A percentile compares a stretch with the other conserved stretches of the same genome.
phyloP scores from a whole-genome alignment of 2,113 vertebrate genomes.

The Oncorhynchus clarkii region DNA sequence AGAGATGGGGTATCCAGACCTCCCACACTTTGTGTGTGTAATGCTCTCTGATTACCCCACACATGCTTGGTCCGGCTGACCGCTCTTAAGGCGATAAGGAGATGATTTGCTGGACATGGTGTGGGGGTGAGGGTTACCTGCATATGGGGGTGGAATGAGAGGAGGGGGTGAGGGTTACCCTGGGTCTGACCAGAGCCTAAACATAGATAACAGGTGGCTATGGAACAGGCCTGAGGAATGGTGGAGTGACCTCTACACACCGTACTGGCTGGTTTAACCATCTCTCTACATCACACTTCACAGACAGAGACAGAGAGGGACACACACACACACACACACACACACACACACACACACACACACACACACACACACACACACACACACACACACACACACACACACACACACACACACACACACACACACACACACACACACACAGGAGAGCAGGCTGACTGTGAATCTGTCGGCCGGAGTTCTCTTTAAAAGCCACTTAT shows the following conservation, averaged over 20 bases:
- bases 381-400: no score
- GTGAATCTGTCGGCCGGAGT: constrained; percentile 51
- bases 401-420: no score
- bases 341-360: constrained; percentile 10
- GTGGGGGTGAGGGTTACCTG: neutral
- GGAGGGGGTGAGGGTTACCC: constrained; percentile 35
- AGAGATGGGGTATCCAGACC: constrained; percentile 37
- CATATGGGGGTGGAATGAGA: constrained; percentile 10
- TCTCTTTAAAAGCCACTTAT: constrained; percentile 72
- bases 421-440: constrained; percentile 11
- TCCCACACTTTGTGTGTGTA: constrained; percentile 43
- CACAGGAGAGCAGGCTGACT: neutral
- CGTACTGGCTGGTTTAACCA: no score
- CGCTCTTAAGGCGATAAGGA: constrained; percentile 50
- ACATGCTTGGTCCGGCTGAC: constrained; percentile 52
- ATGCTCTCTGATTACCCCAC: constrained; percentile 46
- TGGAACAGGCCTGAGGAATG: no score
- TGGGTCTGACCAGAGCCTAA: constrained; percentile 22
- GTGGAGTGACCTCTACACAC: no score
- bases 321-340: constrained; percentile 7
- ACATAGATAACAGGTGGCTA: neutral
- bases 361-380: constrained; percentile 13
- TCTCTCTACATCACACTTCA: constrained; percentile 6
- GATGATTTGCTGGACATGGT: constrained; percentile 39
- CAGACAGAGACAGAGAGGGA: neutral